Evolutionary conservation across 2,797 vertebrate species (phyloP).

Genomic region (Acestrorhynchus altus): DNA sequence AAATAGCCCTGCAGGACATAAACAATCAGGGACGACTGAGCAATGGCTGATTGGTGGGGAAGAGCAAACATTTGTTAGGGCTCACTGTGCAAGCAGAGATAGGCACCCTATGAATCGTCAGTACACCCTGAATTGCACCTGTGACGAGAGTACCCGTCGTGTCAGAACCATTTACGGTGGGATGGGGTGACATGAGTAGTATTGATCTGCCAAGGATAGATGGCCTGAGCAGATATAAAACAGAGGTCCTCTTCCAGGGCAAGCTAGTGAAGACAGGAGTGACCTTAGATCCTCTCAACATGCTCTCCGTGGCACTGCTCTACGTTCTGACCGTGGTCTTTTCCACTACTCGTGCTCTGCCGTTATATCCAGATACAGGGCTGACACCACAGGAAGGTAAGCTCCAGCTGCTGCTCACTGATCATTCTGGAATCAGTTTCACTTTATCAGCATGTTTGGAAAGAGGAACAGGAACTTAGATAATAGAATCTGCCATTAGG

Average conservation of each 20-base stretch:
- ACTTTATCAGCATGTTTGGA: fast-evolving
- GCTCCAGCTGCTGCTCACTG: not conserved
- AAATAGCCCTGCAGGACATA: constrained; percentile 61
- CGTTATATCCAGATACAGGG: constrained; percentile 74
- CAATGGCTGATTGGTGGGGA: constrained; percentile 68
- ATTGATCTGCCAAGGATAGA: constrained; percentile 81
- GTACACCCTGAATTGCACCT: constrained; percentile 72
- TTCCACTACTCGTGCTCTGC: constrained; percentile 72
- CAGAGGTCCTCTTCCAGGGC: constrained; percentile 56
- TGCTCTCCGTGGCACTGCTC: constrained; percentile 75
- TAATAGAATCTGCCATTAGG: too few relatives aligned
- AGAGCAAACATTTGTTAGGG: constrained; percentile 82
- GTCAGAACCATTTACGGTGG: constrained; percentile 76
- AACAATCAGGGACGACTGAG: constrained; percentile 63
- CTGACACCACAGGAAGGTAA: constrained; percentile 77
- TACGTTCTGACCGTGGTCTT: constrained; percentile 74
- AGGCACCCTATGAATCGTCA: constrained; percentile 75
- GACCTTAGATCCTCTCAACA: constrained; percentile 63
- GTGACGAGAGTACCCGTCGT: constrained; percentile 75
- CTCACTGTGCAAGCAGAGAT: constrained; percentile 83
- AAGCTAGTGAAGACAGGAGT: constrained; percentile 55
- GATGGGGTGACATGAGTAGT: constrained; percentile 77
- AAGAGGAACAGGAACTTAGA: too few relatives aligned
- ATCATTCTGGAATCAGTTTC: not conserved
- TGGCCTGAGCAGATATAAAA: constrained; percentile 75